Base-by-base conservation (phyloP, 2,888 invertebrate genomes). In the Ochropleura plecta region DNA sequence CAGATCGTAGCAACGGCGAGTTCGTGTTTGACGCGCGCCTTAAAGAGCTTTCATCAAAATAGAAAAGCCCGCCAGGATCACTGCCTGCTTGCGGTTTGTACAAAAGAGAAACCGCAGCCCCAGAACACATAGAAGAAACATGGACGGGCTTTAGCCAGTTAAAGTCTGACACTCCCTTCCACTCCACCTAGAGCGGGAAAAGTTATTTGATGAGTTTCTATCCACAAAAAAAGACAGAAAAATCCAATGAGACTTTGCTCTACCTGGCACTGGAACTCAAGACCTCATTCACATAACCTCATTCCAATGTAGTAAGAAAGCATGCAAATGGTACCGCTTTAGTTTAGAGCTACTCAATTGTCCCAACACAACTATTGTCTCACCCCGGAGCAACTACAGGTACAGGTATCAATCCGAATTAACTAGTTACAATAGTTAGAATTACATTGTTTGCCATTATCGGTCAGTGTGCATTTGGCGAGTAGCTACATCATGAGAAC, bases 381-480 rank as follows among this genome's bases (percentile, higher is more conserved):
- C 40, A 42, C 0, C 6, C 12, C 20, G 18, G 12, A 48, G 51
- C 16, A 49, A 53, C 40, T 14, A 0, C 51, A 14, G 12, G 42
- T 48, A 42, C 14, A 40, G 12, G 12, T 14, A 46, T 66, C 66
- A 62, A 68, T 73, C 42, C 42, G 14, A 51, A 60, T 65, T 62
- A 65, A 57, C 30, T 40, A 18, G n/a, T 40, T n/a, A 10, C 18
- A 18, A 60, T 60, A 30, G 67, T 67, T 59, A 59, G 1, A 14
- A 63, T 68, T 18, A 16, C 30, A 80, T 81, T 76, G 68, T 80
- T 63, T 44, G 0, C 20, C 16, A 0, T 66, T 42, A 51, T 30
- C 44, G 49, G 40, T 14, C 40, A 46, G 44, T 20, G n/a, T 57
- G 55, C 62, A 46, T 48, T 49, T 48, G 40, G 5, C 42, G 10